Conservation (phyloP, 2,113 vertebrate species). For the Malurus elegans region DNA sequence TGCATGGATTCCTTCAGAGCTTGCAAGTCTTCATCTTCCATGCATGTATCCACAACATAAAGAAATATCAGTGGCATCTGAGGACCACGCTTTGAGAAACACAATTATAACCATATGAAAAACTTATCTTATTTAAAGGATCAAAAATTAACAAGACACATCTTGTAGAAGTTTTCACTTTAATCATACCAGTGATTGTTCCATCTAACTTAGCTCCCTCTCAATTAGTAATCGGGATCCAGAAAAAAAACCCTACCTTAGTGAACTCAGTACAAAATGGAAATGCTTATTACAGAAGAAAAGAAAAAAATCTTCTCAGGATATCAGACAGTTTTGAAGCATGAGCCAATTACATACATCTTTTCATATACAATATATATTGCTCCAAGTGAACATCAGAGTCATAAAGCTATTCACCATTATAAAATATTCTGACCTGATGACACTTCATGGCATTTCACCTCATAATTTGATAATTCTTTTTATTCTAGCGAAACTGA, state of each 20-base stretch:
- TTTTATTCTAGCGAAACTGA: background rate
- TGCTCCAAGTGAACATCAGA: background rate
- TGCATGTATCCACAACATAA: constrained; percentile 97
- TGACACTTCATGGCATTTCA: background rate
- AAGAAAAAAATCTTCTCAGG: background rate
- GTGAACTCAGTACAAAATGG: background rate
- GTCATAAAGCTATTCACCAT: background rate
- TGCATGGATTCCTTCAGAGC: constrained; percentile 97
- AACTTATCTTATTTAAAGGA: background rate
- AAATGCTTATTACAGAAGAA: background rate
- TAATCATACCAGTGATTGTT: background rate
- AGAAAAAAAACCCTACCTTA: background rate
- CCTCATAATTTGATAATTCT: background rate
- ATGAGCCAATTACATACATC: background rate
- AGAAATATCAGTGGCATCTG: constrained; percentile 98
- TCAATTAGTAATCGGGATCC: background rate
- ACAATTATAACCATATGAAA: background rate
- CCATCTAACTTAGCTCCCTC: background rate
- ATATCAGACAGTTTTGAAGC: background rate
- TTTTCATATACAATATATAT: background rate
- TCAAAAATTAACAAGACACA: background rate
- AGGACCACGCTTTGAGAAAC: constrained; percentile 84
- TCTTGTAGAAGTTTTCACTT: background rate
- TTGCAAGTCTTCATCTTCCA: constrained; percentile 98
- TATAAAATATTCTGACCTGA: background rate